Evolutionary conservation across 2,797 vertebrate species (phyloP).

Genomic region (Eulemur albifrons): DNA sequence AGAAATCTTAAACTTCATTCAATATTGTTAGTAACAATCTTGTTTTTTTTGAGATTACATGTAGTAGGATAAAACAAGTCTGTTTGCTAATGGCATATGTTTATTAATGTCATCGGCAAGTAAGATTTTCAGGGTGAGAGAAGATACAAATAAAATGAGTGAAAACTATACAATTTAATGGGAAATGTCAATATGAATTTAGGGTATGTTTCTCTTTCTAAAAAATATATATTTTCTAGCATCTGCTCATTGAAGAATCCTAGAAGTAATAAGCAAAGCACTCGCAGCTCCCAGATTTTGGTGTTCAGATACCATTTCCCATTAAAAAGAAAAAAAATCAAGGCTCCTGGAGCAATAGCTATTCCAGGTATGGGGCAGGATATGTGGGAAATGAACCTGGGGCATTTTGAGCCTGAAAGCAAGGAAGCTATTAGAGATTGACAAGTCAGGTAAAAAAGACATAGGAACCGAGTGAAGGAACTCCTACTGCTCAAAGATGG

Average conservation of each 20-base stretch:
- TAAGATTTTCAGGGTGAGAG: conserved; percentile 11
- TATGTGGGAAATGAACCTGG: not conserved
- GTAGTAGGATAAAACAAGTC: not conserved
- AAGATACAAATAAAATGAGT: not conserved
- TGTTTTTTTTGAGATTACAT: not conserved
- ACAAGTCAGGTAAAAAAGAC: not conserved
- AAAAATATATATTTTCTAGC: not conserved
- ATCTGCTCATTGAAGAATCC: not conserved
- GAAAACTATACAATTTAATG: not conserved
- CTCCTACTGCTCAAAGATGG: not conserved
- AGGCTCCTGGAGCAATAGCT: not conserved
- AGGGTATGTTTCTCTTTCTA: not conserved
- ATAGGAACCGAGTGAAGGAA: not conserved
- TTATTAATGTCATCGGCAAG: not conserved
- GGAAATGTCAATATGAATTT: conserved; percentile 3
- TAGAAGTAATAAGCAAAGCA: not conserved
- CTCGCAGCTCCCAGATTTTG: not conserved
- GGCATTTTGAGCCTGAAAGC: not conserved
- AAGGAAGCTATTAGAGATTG: not conserved
- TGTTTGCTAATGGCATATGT: not conserved
- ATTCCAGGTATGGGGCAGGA: not conserved
- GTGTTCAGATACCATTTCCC: not conserved
- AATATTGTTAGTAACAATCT: not conserved
- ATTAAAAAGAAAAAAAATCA: not conserved
- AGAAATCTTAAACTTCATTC: not conserved